Evolutionary conservation across 2,888 invertebrate species (phyloP), one percentile per base, ranked within the genome.

Genomic region (Spodoptera littoralis): DNA sequence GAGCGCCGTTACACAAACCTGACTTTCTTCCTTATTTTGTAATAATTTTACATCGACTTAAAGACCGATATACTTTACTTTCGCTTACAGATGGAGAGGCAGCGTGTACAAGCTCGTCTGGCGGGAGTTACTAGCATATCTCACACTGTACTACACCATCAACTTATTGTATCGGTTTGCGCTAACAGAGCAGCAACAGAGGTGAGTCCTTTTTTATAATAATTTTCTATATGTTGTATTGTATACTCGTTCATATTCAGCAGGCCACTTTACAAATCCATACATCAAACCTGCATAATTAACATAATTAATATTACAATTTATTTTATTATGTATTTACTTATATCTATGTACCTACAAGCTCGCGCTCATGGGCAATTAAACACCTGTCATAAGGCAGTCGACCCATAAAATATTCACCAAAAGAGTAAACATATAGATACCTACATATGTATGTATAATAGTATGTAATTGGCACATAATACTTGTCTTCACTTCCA

Each of bases 31-130:
- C 60, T 68, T 56, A 65, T 66, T 63, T 75, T 66, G 55, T 67
- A 72, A 54, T 60, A 62, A 44, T 11, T 55, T 60, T 55, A 64
- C 44, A 58, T 22, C 12, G 45, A 55, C 53, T 56, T 59, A 69
- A 44, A 49, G 24, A 36, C 36, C 9, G 36, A 36, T 36, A 36
- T 36, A 36, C 18, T 53, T 62, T 49, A 55, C 48, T 75, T 70
- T 77, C 70, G 53, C 70, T 77, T 68, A 22, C 96, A 98, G 98
- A 96, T 99, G 99, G 99, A 96, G 97, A 87, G 98, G 98, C 84
- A 98, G 98, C 89, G 98, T 99, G 47, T 99, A 99, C 96, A 99
- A 99, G 96, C 94, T 99, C 89, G 97, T 99, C 74, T 99, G 98
- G 98, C 96, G 98, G 82, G 99, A 99, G 95, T 95, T 98, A 75